Conservation (phyloP, 1,140 invertebrate species). For the Penaeus vannamei region DNA sequence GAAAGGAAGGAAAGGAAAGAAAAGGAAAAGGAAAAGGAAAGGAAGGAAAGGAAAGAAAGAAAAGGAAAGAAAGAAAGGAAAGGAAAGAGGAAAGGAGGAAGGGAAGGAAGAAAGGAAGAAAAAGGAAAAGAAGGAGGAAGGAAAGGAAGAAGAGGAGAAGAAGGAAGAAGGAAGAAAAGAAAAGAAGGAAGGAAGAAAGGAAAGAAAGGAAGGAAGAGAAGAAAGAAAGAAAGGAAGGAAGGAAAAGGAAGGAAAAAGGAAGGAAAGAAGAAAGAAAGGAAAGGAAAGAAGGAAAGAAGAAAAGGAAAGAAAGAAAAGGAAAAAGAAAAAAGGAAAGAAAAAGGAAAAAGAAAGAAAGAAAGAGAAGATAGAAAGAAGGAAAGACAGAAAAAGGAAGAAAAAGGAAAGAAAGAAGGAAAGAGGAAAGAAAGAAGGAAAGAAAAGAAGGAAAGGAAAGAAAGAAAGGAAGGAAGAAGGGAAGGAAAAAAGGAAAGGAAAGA, state of each 20-base stretch:
- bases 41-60: not conserved
- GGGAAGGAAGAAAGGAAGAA: too few species aligned
- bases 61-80: not conserved
- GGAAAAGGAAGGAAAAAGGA: not conserved
- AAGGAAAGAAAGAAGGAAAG: too few species aligned
- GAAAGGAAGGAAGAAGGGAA: not conserved
- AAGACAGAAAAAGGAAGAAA: not conserved
- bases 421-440: slow-evolving; percentile 13
- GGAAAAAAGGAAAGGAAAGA: too few species aligned
- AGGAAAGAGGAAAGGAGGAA: not conserved
- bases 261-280: not conserved
- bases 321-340: not conserved
- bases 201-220: not conserved
- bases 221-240: not conserved
- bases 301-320: not conserved
- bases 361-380: not conserved
- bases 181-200: not conserved
- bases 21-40: not conserved
- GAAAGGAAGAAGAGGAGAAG: not conserved
- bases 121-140: too few species aligned
- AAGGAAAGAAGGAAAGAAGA: not conserved
- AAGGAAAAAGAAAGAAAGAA: not conserved
- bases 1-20: not conserved
- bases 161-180: not conserved
- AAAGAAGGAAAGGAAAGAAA: slow-evolving; percentile 12